Evolutionary conservation across 2,888 invertebrate genomes (phyloP).

Genomic region (Lysandra bellargus): DNA sequence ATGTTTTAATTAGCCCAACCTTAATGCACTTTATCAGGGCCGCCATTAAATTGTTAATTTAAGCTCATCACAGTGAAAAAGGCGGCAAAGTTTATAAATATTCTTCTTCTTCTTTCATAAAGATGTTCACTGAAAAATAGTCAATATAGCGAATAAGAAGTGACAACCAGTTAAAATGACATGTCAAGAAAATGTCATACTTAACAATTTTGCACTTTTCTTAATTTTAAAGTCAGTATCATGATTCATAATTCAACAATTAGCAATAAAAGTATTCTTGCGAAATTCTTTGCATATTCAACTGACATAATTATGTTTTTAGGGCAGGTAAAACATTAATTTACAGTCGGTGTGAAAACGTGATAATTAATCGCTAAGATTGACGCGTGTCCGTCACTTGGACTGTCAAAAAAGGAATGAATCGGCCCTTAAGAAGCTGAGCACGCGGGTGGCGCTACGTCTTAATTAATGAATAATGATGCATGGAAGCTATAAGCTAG

Average conservation of each 20-base stretch:
- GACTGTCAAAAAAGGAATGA: constrained; percentile 20
- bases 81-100: background rate
- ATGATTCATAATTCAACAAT: too few relatives aligned
- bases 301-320: too few relatives aligned
- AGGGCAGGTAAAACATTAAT: background rate
- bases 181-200: background rate
- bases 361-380: constrained; percentile 7
- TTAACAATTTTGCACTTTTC: background rate
- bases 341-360: background rate
- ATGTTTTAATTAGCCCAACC: constrained; percentile 8
- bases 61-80: background rate
- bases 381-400: background rate
- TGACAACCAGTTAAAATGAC: too few relatives aligned
- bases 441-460: constrained; percentile 21
- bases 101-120: background rate
- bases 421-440: background rate
- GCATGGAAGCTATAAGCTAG: constrained; percentile 20
- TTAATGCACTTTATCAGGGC: constrained; percentile 4
- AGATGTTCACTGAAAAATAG: background rate
- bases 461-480: constrained; percentile 20
- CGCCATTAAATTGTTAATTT: background rate
- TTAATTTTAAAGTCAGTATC: background rate
- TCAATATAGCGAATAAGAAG: too few relatives aligned
- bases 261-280: too few relatives aligned
- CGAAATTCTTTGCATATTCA: too few relatives aligned